phyloP scores from a whole-genome alignment of 2,113 vertebrate species.

The Desmodus rotundus region DNA sequence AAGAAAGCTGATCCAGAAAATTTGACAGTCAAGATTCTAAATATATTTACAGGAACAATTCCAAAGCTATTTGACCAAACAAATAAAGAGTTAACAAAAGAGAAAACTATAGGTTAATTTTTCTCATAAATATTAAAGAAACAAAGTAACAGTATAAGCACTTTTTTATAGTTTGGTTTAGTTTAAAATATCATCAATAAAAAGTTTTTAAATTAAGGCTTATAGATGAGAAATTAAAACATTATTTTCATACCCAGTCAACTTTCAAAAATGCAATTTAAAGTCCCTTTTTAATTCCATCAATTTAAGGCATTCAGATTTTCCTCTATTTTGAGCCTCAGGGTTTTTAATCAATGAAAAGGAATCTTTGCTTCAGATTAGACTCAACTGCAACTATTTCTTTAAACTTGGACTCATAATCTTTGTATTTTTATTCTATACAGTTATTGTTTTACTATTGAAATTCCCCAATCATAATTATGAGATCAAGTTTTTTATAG shows the following conservation, averaged over 20 bases:
- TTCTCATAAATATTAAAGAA: neutral
- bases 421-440: neutral
- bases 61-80: neutral
- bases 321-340: neutral
- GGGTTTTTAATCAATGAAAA: neutral
- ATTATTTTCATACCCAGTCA: neutral
- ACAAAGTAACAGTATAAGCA: neutral
- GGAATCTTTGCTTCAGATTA: neutral
- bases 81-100: neutral
- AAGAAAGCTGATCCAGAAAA: neutral
- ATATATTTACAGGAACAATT: neutral
- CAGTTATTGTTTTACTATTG: neutral
- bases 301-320: neutral
- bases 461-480: neutral
- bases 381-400: neutral
- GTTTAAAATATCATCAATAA: neutral
- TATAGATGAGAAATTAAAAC: neutral
- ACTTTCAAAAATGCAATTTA: neutral
- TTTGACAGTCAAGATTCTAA: neutral
- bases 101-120: neutral
- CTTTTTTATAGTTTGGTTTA: neutral
- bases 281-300: neutral
- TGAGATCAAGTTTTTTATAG: neutral
- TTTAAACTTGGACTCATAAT: neutral
- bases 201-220: neutral